Evolutionary conservation across 1,140 invertebrate species (phyloP).

Genomic region (Mizuhopecten yessoensis): DNA sequence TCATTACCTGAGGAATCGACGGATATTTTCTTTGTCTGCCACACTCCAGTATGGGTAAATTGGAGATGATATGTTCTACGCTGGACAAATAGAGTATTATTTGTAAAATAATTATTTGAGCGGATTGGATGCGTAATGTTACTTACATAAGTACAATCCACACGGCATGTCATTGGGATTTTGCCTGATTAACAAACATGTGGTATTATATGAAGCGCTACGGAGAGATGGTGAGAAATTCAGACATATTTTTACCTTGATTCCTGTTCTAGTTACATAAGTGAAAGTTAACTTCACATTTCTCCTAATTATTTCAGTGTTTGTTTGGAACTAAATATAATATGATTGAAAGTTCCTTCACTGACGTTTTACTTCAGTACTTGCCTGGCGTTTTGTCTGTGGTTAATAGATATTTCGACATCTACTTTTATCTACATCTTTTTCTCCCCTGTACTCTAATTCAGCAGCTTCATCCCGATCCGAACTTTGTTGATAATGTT

Average conservation of each 20-base stretch:
- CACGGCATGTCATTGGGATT: neutral
- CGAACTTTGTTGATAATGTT: neutral
- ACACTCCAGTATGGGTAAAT: neutral
- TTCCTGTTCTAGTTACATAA: too few species aligned
- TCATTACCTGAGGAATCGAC: neutral
- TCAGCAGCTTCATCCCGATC: neutral
- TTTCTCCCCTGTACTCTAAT: neutral
- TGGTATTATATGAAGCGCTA: constrained; percentile 27
- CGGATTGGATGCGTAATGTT: neutral
- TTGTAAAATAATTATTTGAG: constrained; percentile 9
- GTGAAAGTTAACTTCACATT: neutral
- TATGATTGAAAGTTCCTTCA: neutral
- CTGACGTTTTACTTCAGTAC: neutral
- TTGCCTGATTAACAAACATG: neutral
- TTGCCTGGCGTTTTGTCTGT: neutral
- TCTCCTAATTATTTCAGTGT: neutral
- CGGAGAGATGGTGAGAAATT: neutral
- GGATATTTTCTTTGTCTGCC: neutral
- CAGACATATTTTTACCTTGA: too few species aligned
- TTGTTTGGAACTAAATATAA: neutral
- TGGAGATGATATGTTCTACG: neutral
- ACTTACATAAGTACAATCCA: constrained; percentile 34
- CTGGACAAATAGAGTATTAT: constrained; percentile 35
- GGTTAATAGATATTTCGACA: neutral
- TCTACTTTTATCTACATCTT: neutral